Evolutionary conservation across 2,797 vertebrate species (phyloP).

Genomic region (Ptychobarbus kaznakovi): DNA sequence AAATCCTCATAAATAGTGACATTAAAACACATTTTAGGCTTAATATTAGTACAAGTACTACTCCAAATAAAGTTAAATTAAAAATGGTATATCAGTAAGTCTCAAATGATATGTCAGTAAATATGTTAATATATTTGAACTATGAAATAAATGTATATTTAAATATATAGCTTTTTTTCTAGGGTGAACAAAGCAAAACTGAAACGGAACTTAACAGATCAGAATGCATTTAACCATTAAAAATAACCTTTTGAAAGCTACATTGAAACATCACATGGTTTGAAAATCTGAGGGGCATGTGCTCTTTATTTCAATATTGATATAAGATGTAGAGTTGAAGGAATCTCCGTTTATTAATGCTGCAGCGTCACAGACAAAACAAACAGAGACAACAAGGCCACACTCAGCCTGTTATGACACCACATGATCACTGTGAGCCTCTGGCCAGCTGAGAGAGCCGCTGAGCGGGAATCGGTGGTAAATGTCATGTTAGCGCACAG

Average conservation of each 20-base stretch:
- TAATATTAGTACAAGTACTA: too few species aligned
- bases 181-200: neutral
- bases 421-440: conserved; percentile 19
- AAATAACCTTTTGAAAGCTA: neutral
- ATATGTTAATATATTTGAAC: too few species aligned
- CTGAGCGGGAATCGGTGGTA: conserved; percentile 2
- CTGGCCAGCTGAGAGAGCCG: conserved; percentile 1
- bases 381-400: neutral
- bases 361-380: neutral
- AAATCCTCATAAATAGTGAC: too few species aligned
- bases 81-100: too few species aligned
- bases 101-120: too few species aligned
- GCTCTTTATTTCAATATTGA: neutral
- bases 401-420: conserved; percentile 1
- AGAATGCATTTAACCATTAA: neutral
- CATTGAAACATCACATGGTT: neutral
- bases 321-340: neutral
- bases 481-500: conserved; percentile 31
- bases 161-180: neutral
- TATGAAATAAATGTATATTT: too few species aligned
- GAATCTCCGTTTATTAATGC: conserved; percentile 8
- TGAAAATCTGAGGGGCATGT: neutral
- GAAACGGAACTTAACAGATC: neutral
- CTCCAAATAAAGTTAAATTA: too few species aligned
- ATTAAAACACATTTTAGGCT: too few species aligned